Conservation (phyloP, 2,797 vertebrate genomes). For the Podargus strigoides region DNA sequence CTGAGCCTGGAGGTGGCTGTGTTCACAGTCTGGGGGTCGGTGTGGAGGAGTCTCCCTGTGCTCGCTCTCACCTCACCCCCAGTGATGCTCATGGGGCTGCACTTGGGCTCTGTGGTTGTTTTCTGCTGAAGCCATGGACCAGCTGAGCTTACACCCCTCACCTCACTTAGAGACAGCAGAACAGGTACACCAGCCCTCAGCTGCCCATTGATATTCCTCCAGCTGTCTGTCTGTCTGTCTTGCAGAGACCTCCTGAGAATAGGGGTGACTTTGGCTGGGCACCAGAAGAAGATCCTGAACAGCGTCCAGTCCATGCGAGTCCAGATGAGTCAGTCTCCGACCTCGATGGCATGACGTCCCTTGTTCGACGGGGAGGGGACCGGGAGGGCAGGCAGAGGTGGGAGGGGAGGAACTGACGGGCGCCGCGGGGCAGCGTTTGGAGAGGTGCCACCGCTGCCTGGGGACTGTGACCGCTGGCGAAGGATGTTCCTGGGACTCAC, state of each 20-base stretch:
- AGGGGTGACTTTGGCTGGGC: slow-evolving; percentile 96
- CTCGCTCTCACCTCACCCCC: not conserved
- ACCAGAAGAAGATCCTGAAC: slow-evolving; percentile 99
- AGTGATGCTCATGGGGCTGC: rapidly evolving
- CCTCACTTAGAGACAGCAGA: not conserved
- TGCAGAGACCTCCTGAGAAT: slow-evolving; percentile 96
- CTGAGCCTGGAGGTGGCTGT: not conserved
- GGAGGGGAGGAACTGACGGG: slow-evolving; percentile 47
- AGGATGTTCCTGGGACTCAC: not conserved
- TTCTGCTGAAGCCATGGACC: not conserved
- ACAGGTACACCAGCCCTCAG: not conserved
- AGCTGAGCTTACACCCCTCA: not conserved
- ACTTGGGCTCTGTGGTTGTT: not conserved
- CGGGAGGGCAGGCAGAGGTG: slow-evolving; percentile 52
- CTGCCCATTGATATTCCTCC: not conserved
- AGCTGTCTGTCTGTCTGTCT: not conserved
- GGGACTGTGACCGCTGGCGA: slow-evolving; percentile 4
- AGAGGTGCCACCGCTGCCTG: slow-evolving; percentile 33
- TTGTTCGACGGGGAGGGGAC: not conserved
- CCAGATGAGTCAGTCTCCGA: slow-evolving; percentile 92
- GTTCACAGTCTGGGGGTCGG: not conserved
- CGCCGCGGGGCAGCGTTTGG: slow-evolving; percentile 22
- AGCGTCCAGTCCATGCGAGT: slow-evolving; percentile 96
- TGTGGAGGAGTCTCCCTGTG: not conserved
- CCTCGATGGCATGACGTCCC: slow-evolving; percentile 88